phyloP scores from a whole-genome alignment of 1,140 invertebrate species.

The Pomacea maculata region DNA sequence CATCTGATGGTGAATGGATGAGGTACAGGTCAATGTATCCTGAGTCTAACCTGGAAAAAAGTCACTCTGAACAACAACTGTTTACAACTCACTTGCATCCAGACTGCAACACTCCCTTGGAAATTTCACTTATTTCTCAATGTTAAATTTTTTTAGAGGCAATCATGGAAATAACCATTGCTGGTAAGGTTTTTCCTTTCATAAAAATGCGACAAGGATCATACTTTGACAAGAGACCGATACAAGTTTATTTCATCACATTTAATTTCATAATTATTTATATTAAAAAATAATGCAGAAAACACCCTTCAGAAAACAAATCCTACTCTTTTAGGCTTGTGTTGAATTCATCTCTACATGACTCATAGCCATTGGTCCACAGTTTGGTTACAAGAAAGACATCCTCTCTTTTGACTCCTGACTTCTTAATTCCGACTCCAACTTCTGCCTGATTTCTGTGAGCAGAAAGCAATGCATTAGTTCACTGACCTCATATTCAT shows the following conservation, averaged over 20 bases:
- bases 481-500: no score
- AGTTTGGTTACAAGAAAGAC: constrained; percentile 53
- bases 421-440: constrained; percentile 39
- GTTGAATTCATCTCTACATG: constrained; percentile 36
- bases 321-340: constrained; percentile 45
- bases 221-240: no score
- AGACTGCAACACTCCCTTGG: no score
- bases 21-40: constrained; percentile 55
- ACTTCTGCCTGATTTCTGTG: constrained; percentile 49
- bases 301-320: background rate
- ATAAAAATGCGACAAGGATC: no score
- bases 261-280: no score
- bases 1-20: constrained; percentile 49
- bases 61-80: background rate
- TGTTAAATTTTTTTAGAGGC: no score
- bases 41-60: constrained; percentile 37
- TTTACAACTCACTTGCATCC: no score
- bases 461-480: background rate
- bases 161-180: no score
- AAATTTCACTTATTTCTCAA: no score
- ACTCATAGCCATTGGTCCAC: constrained; percentile 42
- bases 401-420: constrained; percentile 45
- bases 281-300: background rate
- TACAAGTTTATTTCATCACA: no score
- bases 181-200: no score